phyloP scores from a whole-genome alignment of 1,140 invertebrate genomes.

The Formica exsecta region DNA sequence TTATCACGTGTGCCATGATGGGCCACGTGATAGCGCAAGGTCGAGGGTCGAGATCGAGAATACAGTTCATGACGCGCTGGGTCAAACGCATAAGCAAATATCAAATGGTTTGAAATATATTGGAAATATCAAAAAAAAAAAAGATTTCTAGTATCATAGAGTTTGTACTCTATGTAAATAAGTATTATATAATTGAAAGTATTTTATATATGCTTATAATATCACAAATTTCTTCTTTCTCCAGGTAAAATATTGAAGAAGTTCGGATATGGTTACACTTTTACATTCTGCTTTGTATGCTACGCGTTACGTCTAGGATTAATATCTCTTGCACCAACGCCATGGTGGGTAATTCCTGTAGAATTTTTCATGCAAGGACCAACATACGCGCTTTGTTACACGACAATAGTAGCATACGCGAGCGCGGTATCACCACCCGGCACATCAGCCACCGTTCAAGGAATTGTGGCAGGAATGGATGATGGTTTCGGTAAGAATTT shows the following conservation, averaged over 20 bases:
- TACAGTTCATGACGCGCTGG: no score
- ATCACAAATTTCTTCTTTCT: constrained; percentile 65
- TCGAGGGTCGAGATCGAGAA: no score
- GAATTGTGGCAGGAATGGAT: constrained; percentile 93
- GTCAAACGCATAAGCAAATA: no score
- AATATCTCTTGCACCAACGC: constrained; percentile 90
- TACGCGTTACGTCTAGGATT: constrained; percentile 90
- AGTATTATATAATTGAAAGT: background rate
- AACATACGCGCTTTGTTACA: constrained; percentile 92
- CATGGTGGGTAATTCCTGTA: constrained; percentile 91
- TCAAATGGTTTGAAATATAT: no score
- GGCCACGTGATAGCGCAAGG: no score
- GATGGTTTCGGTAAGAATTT: constrained; percentile 90
- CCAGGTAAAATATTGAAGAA: constrained; percentile 89
- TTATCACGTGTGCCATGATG: no score
- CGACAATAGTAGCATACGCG: constrained; percentile 92
- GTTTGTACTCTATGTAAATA: background rate
- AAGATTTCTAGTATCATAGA: no score
- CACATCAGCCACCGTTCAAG: constrained; percentile 93
- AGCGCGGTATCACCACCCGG: constrained; percentile 91
- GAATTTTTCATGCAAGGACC: constrained; percentile 92
- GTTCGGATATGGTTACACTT: constrained; percentile 90
- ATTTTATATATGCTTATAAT: background rate
- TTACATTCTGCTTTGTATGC: constrained; percentile 90
- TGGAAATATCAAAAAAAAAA: no score